Conservation (phyloP, 1,140 invertebrate genomes). For the Drosophila mojavensis region DNA sequence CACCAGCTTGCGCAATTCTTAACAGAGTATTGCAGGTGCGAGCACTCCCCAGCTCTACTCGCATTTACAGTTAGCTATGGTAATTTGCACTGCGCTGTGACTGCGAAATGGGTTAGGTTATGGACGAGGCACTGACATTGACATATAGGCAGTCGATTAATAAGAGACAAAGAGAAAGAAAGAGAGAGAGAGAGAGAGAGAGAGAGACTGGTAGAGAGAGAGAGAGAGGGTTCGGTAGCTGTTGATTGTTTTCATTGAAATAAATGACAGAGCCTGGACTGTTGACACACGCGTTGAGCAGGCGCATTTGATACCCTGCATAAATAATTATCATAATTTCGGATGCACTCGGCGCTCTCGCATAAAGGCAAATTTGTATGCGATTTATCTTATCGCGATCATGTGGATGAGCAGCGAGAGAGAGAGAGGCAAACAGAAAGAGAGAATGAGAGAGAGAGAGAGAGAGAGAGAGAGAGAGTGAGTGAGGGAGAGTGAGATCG, state of each 20-base stretch:
- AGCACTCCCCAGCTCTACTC: not conserved
- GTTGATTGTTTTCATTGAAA: constrained; percentile 79
- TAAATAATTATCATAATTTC: constrained; percentile 74
- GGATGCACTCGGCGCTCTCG: constrained; percentile 48
- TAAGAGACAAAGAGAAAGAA: constrained; percentile 43
- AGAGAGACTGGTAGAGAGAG: not conserved
- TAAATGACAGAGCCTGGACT: constrained; percentile 71
- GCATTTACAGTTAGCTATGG: constrained; percentile 35
- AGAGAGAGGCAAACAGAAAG: not conserved
- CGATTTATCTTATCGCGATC: constrained; percentile 80
- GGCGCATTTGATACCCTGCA: constrained; percentile 76
- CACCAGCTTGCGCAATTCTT: too few species aligned
- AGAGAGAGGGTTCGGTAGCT: constrained; percentile 20
- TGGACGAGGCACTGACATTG: constrained; percentile 61
- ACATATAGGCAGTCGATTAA: constrained; percentile 75
- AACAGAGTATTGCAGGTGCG: not conserved
- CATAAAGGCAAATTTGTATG: constrained; percentile 79
- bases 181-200: not conserved
- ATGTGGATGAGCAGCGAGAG: constrained; percentile 32
- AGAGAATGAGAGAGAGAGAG: not conserved
- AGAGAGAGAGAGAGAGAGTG: constrained; percentile 9
- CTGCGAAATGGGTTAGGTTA: constrained; percentile 47
- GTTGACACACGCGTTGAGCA: constrained; percentile 71
- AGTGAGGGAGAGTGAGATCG: not conserved
- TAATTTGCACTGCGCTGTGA: constrained; percentile 24